Base-by-base conservation (phyloP, 2,888 invertebrate species). In the Boloria euphrosyne region DNA sequence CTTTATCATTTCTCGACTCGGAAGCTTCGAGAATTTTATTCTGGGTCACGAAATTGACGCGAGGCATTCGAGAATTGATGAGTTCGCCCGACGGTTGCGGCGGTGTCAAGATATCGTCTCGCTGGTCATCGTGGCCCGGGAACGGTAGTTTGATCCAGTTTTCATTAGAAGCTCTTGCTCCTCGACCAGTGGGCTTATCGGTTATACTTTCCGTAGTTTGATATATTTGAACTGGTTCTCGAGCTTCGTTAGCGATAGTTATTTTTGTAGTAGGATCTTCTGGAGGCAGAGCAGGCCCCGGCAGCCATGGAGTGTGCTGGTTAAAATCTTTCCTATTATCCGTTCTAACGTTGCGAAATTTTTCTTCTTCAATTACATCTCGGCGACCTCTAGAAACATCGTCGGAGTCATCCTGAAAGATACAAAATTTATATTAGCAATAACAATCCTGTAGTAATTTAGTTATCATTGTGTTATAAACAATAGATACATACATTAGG, bases 21-120 rank as follows among this genome's bases (percentile, higher is more conserved):
- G 93, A 89, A 14, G 92, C 81, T 76, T 93, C 91, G 27, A 93
- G 74, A 1, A 81, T 80, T 85, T 93, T 93, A 70, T 94, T 93
- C 77, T 95, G 94, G 0, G 95, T 95, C 14, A 95, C 94, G 74
- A 95, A 95, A 80, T 95, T 94, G 1, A 95, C 94, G 74, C 94
- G 83, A 0, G 95, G 95, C 83, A 94, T 94, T 73, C 94, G 84
- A 4, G 94, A 90, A 76, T 92, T 93, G 27, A 93, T 87, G 2
- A 93, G 84, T 18, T 94, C 94, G 66, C 93, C 93, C 3, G 92
- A 92, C 6, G 93, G 90, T 73, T 92, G 87, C 0, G 93, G 91
- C 43, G 93, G 93, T 0, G 93, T 88, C 3, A 94, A 82, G n/a
- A 90, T 85, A 61, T 91, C 87, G 44, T 88, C 86, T 72, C 84